phyloP scores from a whole-genome alignment of 2,888 invertebrate species.

The Lycia hirtaria region DNA sequence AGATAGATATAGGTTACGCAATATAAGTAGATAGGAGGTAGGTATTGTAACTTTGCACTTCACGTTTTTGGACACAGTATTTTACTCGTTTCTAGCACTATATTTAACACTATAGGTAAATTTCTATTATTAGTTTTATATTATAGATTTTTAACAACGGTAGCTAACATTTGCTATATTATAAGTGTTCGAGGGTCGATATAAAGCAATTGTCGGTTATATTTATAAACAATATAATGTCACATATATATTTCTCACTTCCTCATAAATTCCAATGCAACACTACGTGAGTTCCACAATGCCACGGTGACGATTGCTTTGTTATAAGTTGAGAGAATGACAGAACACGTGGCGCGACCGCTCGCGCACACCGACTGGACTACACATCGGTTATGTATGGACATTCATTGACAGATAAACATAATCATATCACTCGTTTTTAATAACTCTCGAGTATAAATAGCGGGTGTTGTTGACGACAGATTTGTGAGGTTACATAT shows the following conservation, averaged over 20 bases:
- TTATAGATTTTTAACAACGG: too few relatives aligned
- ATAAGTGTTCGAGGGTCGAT: not conserved
- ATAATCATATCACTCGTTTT: conserved; percentile 17
- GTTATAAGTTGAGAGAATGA: not conserved
- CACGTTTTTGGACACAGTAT: too few relatives aligned
- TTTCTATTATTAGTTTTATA: too few relatives aligned
- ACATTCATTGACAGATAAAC: conserved; percentile 24
- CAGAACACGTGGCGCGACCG: conserved; percentile 3
- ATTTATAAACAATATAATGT: not conserved
- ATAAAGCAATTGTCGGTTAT: not conserved
- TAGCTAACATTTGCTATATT: too few relatives aligned
- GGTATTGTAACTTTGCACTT: too few relatives aligned
- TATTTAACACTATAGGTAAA: too few relatives aligned
- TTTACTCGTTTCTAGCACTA: too few relatives aligned
- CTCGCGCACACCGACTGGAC: conserved; percentile 10
- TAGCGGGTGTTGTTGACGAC: not conserved
- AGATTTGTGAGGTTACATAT: not conserved
- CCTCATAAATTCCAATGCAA: not conserved
- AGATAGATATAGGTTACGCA: too few relatives aligned
- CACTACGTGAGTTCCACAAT: not conserved
- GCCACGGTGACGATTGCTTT: conserved; percentile 18
- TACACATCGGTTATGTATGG: conserved; percentile 16
- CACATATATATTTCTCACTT: not conserved
- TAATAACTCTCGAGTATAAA: conserved; percentile 17
- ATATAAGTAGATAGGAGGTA: too few relatives aligned